These are phyloP conservation scores for Siphlonurus alternatus DNA, from an alignment of 2,888 invertebrate species.

Conservation along the genomic window DNA sequence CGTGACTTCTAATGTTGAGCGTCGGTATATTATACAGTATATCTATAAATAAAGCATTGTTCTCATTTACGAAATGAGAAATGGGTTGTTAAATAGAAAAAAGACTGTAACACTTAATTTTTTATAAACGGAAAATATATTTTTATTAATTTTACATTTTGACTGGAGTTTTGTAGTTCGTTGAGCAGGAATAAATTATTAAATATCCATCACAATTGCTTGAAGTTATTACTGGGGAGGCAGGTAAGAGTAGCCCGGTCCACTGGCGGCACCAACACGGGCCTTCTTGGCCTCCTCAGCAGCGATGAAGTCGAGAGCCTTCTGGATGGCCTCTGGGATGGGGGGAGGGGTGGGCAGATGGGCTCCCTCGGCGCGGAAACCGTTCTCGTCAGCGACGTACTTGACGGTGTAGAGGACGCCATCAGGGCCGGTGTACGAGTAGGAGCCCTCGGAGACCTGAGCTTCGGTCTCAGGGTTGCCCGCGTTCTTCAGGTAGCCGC, in stretches of 20 bases:
- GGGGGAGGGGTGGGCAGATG: slow-evolving; percentile 13
- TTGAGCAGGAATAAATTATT: too few species aligned
- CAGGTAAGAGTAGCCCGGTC: background rate
- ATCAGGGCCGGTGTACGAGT: slow-evolving; percentile 17
- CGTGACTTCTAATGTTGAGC: too few species aligned
- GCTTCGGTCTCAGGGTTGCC: slow-evolving; percentile 8
- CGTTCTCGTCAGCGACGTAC: slow-evolving; percentile 18
- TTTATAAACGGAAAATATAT: too few species aligned
- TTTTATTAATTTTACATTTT: too few species aligned
- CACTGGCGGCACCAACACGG: background rate
- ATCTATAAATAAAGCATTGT: too few species aligned
- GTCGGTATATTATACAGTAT: too few species aligned
- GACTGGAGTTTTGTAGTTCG: too few species aligned
- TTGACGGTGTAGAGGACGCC: slow-evolving; percentile 15
- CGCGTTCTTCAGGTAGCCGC: slow-evolving; percentile 10
- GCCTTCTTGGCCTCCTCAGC: background rate
- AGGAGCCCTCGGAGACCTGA: slow-evolving; percentile 16
- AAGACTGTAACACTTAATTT: too few species aligned
- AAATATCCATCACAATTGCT: too few species aligned
- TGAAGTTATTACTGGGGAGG: too few species aligned
- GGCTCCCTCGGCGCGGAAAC: slow-evolving; percentile 16
- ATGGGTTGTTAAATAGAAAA: too few species aligned
- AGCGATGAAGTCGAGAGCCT: slow-evolving; percentile 8
- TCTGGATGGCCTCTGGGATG: slow-evolving; percentile 8
- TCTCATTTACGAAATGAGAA: too few species aligned